phyloP scores from a whole-genome alignment of 2,113 vertebrate genomes.

The Canis aureus region DNA sequence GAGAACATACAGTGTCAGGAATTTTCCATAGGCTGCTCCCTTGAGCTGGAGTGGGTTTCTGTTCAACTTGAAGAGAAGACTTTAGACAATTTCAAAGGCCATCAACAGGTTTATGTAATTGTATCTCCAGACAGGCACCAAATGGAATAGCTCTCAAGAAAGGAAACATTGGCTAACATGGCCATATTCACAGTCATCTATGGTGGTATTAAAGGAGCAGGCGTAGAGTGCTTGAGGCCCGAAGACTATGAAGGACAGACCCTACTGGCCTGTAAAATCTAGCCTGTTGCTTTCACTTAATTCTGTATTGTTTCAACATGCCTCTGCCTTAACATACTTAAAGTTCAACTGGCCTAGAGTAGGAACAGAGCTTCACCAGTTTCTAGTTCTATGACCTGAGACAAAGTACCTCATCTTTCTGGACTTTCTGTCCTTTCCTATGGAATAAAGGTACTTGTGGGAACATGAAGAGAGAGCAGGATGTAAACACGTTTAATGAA shows the following conservation, averaged over 20 bases:
- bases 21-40: slow-evolving; percentile 87
- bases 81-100: slow-evolving; percentile 61
- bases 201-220: neutral
- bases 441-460: neutral
- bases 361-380: neutral
- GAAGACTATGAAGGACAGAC: neutral
- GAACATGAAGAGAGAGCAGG: neutral
- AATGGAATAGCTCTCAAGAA: slow-evolving; percentile 14
- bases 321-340: neutral
- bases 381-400: neutral
- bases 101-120: neutral
- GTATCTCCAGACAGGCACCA: slow-evolving; percentile 23
- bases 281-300: neutral
- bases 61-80: slow-evolving; percentile 71
- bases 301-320: neutral
- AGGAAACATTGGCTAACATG: neutral
- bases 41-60: slow-evolving; percentile 72
- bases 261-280: neutral
- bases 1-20: slow-evolving; percentile 88
- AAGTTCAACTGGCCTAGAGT: neutral
- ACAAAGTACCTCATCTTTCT: neutral
- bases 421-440: neutral
- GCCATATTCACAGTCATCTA: neutral
- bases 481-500: neutral
- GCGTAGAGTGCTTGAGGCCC: neutral